A percentile compares a stretch with the other conserved stretches of the same genome.
Conservation (phyloP, 2,888 invertebrate genomes). For the Sphaeridia pumilis region DNA sequence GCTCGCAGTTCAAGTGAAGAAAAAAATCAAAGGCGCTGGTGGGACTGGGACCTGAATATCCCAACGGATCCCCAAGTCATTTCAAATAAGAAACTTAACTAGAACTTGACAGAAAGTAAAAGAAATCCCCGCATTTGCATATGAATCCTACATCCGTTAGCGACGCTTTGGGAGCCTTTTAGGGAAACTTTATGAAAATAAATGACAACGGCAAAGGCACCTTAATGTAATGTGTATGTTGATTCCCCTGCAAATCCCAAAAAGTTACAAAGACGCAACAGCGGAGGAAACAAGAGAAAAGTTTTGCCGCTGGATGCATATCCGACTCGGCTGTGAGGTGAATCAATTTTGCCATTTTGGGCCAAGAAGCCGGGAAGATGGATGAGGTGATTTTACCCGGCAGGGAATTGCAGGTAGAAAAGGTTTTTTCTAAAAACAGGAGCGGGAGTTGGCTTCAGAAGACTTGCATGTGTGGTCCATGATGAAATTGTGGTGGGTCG, state of each 20-base stretch:
- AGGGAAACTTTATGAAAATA: not conserved
- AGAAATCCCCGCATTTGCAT: not conserved
- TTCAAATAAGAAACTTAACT: not conserved
- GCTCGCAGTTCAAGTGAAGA: too few species aligned
- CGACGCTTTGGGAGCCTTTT: not conserved
- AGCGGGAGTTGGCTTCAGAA: not conserved
- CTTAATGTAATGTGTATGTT: not conserved
- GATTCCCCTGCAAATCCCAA: not conserved
- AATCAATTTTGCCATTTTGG: too few species aligned
- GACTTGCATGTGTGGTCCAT: too few species aligned
- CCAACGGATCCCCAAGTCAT: too few species aligned
- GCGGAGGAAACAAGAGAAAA: not conserved
- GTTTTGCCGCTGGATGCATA: not conserved
- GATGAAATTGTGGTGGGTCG: too few species aligned
- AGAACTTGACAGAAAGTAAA: not conserved
- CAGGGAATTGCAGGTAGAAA: not conserved
- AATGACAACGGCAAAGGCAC: not conserved
- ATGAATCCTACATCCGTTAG: not conserved
- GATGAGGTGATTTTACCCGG: not conserved
- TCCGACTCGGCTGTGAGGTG: not conserved
- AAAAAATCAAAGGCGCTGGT: too few species aligned
- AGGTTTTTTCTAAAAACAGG: not conserved
- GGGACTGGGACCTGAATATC: too few species aligned
- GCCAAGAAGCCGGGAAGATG: constrained; percentile 1
- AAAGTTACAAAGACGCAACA: not conserved